Base-by-base conservation (phyloP, 2,113 vertebrate species). In the Sakesphorus luctuosus region DNA sequence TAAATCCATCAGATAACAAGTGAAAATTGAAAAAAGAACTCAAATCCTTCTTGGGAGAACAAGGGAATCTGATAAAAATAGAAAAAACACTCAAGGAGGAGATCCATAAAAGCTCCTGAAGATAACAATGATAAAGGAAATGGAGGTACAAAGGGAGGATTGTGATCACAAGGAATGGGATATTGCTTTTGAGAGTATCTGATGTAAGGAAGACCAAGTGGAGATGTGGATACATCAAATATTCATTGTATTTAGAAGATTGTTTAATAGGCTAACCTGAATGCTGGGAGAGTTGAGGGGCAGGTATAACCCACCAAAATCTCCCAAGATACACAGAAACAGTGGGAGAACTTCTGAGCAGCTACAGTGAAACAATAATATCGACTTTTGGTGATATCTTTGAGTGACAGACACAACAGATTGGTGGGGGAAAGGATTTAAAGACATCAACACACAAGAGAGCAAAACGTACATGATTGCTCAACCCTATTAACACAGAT, bases 181-280 rank as follows among this genome's bases (percentile, higher is more conserved):
- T 89, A 91, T 81, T 91, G 82, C 90, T 87, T 95, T 89, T 71
- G 25, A 95, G 52, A 44, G 20, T 77, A 93, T 71, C 84, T 77
- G 63, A 94, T 87, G 21, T 1, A 82, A 89, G 46, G 40, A 85
- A 85, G 14, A 84, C 38, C 31, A 25, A 59, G 14, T 11, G 19
- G 31, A 87, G 21, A 58, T 93, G 83, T 3, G 55, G 55, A 77
- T 84, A 73, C 9, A 40, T 19, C 81, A 91, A 50, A 6, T 86
- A 62, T 38, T 77, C 86, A 7, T 59, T 89, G n/a, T 23, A 80
- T 59, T 72, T 90, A 59, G 19, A 56, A 80, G 10, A 18, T 31
- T 63, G 43, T 77, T 82, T 66, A 80, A 44, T 6, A 86, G 43
- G 15, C 59, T 87, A 84, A 62, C 33, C 33, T 28, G 18, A 33